Percentiles rank a stretch among this genome's conserved stretches.
Conservation (phyloP, 2,888 invertebrate species). For the Tetramorium bicarinatum region DNA sequence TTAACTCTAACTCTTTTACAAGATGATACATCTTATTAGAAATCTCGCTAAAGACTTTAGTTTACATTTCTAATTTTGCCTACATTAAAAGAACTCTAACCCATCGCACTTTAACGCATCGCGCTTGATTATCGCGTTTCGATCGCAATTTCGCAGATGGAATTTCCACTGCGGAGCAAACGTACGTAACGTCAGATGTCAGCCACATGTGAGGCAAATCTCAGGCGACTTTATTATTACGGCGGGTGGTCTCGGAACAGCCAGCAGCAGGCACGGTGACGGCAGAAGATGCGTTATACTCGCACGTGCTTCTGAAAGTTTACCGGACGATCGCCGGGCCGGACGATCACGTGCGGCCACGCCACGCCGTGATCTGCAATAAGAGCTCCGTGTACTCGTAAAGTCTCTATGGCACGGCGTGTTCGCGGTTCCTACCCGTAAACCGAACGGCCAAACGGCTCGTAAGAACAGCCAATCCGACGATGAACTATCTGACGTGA, state of each 20-base stretch:
- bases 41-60: background rate
- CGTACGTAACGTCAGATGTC: slow-evolving; percentile 13
- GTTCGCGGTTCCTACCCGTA: slow-evolving; percentile 45
- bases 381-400: slow-evolving; percentile 64
- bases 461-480: slow-evolving; percentile 50
- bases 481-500: slow-evolving; percentile 52
- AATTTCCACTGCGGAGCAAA: slow-evolving; percentile 8
- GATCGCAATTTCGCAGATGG: background rate
- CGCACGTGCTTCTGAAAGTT: slow-evolving; percentile 40
- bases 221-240: slow-evolving; percentile 62
- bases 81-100: background rate
- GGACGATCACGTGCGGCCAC: slow-evolving; percentile 65
- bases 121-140: slow-evolving; percentile 11
- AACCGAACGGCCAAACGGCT: slow-evolving; percentile 27
- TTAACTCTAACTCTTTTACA: background rate
- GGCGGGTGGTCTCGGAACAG: slow-evolving; percentile 44
- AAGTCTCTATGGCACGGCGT: slow-evolving; percentile 55
- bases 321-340: slow-evolving; percentile 56
- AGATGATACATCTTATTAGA: background rate
- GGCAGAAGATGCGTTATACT: slow-evolving; percentile 16
- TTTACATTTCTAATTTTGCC: background rate
- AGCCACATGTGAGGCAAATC: slow-evolving; percentile 32
- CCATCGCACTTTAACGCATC: too few species aligned
- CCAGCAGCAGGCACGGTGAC: background rate
- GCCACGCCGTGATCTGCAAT: slow-evolving; percentile 54